Percentiles rank a stretch among this genome's conserved stretches.
Evolutionary conservation across 2,113 vertebrate genomes (phyloP).

Genomic region (Phyllostomus hastatus): DNA sequence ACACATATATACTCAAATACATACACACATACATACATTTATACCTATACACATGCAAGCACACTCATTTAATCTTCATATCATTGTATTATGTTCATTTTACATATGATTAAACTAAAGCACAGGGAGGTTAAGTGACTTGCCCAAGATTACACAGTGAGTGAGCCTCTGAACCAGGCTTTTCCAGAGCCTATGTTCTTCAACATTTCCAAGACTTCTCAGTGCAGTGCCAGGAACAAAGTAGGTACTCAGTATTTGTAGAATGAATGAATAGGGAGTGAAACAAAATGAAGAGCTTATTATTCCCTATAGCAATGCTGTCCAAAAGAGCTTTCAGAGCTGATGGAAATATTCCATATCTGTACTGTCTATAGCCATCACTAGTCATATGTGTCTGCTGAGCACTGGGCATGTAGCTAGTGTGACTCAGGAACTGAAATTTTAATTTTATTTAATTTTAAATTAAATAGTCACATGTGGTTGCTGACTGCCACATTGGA

Average conservation of each 20-base stretch:
- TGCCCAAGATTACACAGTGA: neutral
- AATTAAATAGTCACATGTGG: neutral
- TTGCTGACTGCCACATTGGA: neutral
- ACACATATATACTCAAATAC: neutral
- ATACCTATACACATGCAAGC: neutral
- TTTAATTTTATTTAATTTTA: neutral
- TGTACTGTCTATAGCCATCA: neutral
- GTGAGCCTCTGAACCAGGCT: neutral
- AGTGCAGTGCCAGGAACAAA: neutral
- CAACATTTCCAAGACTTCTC: neutral
- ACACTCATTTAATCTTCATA: neutral
- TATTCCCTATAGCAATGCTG: neutral
- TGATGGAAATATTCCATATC: neutral
- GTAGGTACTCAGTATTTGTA: neutral
- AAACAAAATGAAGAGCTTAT: neutral
- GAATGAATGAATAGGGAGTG: neutral
- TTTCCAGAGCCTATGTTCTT: neutral
- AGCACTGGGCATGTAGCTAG: neutral
- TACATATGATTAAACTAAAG: neutral
- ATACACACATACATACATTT: neutral
- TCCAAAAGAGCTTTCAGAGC: neutral
- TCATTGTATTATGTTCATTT: neutral
- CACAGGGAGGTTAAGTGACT: neutral
- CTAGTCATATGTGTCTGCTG: neutral
- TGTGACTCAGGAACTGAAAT: neutral